A percentile compares a stretch with the other conserved stretches of the same genome.
These are phyloP conservation scores for Drosophila neonasuta DNA, from an alignment of 2,888 invertebrate genomes.

Conservation along the genomic window DNA sequence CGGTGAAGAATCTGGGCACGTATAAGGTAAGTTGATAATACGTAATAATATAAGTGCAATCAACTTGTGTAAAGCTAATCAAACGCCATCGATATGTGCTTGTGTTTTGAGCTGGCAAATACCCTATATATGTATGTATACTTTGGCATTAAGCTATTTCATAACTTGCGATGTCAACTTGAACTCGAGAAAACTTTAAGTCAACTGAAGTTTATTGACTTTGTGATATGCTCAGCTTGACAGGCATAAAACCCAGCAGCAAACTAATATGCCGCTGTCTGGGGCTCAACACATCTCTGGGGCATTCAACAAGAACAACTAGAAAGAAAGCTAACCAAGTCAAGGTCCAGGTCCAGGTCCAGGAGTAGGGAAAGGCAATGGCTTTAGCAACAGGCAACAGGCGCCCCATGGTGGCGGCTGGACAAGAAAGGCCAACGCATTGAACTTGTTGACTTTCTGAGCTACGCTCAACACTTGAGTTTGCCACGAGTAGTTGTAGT, in stretches of 20 bases:
- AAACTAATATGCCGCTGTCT: constrained; percentile 40
- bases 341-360: constrained; percentile 51
- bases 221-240: constrained; percentile 18
- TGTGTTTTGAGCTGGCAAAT: neutral
- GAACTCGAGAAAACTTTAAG: constrained; percentile 26
- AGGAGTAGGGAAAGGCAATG: constrained; percentile 29
- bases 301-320: constrained; percentile 27
- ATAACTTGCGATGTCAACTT: constrained; percentile 3
- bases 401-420: constrained; percentile 35
- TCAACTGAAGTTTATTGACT: constrained; percentile 8
- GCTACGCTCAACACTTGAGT: constrained; percentile 40
- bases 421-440: constrained; percentile 49
- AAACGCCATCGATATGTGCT: neutral
- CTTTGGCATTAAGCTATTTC: neutral
- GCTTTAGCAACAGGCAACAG: constrained; percentile 41
- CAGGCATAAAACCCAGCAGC: constrained; percentile 12
- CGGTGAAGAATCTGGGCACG: constrained; percentile 82
- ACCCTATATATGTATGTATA: neutral
- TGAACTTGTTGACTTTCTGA: constrained; percentile 62
- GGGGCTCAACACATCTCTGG: constrained; percentile 22
- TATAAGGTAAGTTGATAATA: constrained; percentile 80
- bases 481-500: constrained; percentile 46
- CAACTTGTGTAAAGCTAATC: constrained; percentile 20
- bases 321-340: constrained; percentile 37
- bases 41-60: neutral